phyloP scores from a whole-genome alignment of 2,888 invertebrate genomes.

The Orthonevra nobilis region DNA sequence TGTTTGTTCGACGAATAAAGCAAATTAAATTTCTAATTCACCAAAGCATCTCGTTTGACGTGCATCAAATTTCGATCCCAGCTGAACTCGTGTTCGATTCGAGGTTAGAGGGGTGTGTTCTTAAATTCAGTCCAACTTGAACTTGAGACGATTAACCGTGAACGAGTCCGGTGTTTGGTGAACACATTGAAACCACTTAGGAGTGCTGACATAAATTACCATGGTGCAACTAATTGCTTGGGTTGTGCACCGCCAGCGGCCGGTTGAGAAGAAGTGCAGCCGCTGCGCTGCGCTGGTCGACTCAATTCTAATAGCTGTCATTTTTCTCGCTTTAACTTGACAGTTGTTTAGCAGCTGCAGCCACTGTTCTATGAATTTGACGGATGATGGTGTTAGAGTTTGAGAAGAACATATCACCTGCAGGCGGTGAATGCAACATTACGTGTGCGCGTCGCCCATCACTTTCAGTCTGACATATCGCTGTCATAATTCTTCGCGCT shows the following conservation, averaged over 20 bases:
- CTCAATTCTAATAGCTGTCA: conserved; percentile 64
- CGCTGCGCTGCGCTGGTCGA: too few species aligned
- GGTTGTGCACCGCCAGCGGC: conserved; percentile 32
- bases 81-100: conserved; percentile 22
- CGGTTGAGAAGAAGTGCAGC: conserved; percentile 24
- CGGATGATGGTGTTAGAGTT: conserved; percentile 56
- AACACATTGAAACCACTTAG: conserved; percentile 32
- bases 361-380: conserved; percentile 30
- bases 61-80: conserved; percentile 42
- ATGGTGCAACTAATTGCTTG: conserved; percentile 64
- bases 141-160: conserved; percentile 65
- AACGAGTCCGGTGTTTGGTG: conserved; percentile 51
- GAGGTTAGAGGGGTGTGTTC: conserved; percentile 10
- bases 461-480: conserved; percentile 65
- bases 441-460: conserved; percentile 55
- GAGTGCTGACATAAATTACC: conserved; percentile 53
- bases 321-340: conserved; percentile 63
- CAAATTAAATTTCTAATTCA: conserved; percentile 62
- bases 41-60: conserved; percentile 31
- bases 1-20: conserved; percentile 52
- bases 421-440: conserved; percentile 41
- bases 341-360: conserved; percentile 46
- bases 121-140: conserved; percentile 29
- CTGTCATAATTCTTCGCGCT: conserved; percentile 66
- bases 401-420: conserved; percentile 58